Evolutionary conservation across 30 jellyfish, hydroid and myxozoan genomes (phyloP), one percentile per base, ranked within the genome.

Genomic region (Hydractinia echinata): DNA sequence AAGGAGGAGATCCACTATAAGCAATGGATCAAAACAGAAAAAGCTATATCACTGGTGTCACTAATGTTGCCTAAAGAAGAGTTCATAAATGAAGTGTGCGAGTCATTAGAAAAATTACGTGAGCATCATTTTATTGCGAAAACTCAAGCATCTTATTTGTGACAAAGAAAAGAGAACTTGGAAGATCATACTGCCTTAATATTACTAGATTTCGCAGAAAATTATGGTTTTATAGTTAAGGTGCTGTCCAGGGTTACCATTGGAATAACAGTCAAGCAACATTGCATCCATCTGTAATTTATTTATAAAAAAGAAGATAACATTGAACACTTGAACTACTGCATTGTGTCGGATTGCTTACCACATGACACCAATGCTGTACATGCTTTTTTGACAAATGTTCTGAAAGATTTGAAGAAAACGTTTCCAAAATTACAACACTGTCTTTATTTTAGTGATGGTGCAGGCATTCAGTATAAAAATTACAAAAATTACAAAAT

Each of bases 191-290:
- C 15, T 13, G 15, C 2, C 16, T 11, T 58, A 58, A 58, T 58
- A 13, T 16, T 58, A 11, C 2, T 58, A 66, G 93, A 84, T 62
- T 84, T 84, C 76, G 88, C 93, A 9, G 93, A 84, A 61, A 74
- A 84, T 53, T 84, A 84, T 67, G 51, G 81, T 14, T 84, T 73
- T 66, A 66, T 76, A 10, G 67, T 84, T 7, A 84, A 49, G 87
- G 73, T 67, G 93, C 72, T 19, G 82, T 54, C 51, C 93, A 84
- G 60, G 88, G 93, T 8, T 76, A 14, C 54, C 93, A 84, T 58
- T 84, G 88, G 76, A 84, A 49, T 9, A 84, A 76, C 76, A 76
- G 81, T 66, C 88, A 85, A 66, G 84, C 94, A 9, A 85, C 94
- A 5, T 21, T 85, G 18, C 94, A 77, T 53, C 85, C 94, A 10